Conservation (phyloP, 2,888 invertebrate species). For the Adelognathus sp. region DNA sequence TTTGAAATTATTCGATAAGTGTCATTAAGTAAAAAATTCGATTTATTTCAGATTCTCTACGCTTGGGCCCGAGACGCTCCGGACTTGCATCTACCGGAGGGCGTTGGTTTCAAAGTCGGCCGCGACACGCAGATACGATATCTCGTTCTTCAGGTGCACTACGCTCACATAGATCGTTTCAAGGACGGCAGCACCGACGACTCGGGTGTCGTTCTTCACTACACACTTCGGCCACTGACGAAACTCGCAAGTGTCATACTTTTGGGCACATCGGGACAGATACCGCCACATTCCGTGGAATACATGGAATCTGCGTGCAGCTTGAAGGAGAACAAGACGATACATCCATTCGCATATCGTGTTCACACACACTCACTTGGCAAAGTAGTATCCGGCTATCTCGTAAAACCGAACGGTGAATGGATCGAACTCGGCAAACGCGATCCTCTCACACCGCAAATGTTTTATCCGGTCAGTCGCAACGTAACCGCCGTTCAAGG, state of each 20-base stretch:
- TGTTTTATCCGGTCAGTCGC: slow-evolving; percentile 93
- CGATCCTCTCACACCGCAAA: slow-evolving; percentile 94
- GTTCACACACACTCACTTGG: slow-evolving; percentile 96
- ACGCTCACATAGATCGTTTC: slow-evolving; percentile 86
- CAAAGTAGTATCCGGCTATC: slow-evolving; percentile 92
- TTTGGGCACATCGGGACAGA: slow-evolving; percentile 92
- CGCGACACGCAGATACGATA: slow-evolving; percentile 91
- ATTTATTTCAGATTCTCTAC: slow-evolving; percentile 88
- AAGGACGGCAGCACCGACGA: slow-evolving; percentile 90
- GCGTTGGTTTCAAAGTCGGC: slow-evolving; percentile 97
- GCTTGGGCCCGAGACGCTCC: slow-evolving; percentile 98
- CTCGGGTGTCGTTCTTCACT: slow-evolving; percentile 92
- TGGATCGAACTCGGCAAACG: slow-evolving; percentile 94
- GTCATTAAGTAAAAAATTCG: not conserved
- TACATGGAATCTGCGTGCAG: slow-evolving; percentile 96
- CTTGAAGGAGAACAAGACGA: slow-evolving; percentile 89
- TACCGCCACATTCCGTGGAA: slow-evolving; percentile 87
- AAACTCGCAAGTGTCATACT: slow-evolving; percentile 96
- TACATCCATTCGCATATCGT: slow-evolving; percentile 97
- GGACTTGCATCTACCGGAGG: slow-evolving; percentile 89
- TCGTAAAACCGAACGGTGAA: slow-evolving; percentile 82
- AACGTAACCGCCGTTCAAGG: slow-evolving; percentile 85
- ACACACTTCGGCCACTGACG: slow-evolving; percentile 89
- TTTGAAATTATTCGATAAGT: too few species aligned
- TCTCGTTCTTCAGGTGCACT: slow-evolving; percentile 96